Evolutionary conservation across 1,140 invertebrate genomes (phyloP).

Genomic region (Linepithema humile): DNA sequence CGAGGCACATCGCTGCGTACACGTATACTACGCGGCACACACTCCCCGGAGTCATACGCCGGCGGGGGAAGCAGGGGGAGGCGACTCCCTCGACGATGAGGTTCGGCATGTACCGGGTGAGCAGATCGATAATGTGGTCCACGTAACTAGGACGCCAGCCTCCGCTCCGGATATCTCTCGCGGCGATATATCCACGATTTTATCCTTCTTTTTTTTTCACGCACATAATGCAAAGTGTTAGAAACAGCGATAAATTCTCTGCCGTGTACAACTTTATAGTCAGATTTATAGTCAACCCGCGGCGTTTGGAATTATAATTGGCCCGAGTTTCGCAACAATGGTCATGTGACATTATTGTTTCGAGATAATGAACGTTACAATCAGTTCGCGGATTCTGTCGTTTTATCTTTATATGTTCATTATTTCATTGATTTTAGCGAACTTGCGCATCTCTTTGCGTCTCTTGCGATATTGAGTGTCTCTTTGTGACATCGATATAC

Average conservation of each 20-base stretch:
- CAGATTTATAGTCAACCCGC: conserved; percentile 25
- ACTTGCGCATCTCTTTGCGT: not conserved
- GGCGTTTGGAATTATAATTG: conserved; percentile 19
- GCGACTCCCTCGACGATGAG: conserved; percentile 14
- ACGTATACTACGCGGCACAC: not conserved
- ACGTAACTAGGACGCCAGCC: conserved; percentile 57
- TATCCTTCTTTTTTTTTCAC: not conserved
- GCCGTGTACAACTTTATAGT: conserved; percentile 1
- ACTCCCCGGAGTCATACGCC: conserved; percentile 12
- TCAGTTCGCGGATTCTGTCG: not conserved
- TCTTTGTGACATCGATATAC: not conserved
- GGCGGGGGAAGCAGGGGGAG: not conserved
- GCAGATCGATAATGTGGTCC: conserved; percentile 64
- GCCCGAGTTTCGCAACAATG: not conserved
- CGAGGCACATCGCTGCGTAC: not conserved
- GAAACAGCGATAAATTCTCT: conserved; percentile 20
- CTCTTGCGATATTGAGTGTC: not conserved
- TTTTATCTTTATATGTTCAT: not conserved
- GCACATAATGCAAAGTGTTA: not conserved
- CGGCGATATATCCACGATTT: not conserved
- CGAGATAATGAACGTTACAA: not conserved
- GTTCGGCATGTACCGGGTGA: conserved; percentile 44
- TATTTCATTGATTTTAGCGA: too few relatives aligned
- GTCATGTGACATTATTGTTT: not conserved
- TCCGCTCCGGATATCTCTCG: conserved; percentile 8